These are phyloP conservation scores for Rhopalosiphum nymphaeae DNA, from an alignment of 2,888 invertebrate genomes.

Conservation along the genomic window DNA sequence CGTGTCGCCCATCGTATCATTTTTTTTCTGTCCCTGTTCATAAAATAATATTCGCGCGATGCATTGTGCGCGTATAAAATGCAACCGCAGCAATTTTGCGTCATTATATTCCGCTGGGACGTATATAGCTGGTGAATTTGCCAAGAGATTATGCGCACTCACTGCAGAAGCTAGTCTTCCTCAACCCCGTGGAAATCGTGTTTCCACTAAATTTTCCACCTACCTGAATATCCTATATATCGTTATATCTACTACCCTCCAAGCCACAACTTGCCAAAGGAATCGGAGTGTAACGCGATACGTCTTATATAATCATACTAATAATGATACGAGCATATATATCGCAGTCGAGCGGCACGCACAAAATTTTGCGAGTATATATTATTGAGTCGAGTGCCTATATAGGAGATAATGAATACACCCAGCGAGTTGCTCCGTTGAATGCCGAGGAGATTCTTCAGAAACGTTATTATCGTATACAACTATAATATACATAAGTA, in stretches of 20 bases:
- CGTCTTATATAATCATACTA: neutral
- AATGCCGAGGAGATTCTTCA: constrained; percentile 33
- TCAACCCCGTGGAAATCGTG: neutral
- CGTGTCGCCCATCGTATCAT: neutral
- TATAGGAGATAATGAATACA: neutral
- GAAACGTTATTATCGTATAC: constrained; percentile 19
- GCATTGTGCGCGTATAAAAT: constrained; percentile 3
- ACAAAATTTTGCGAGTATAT: neutral
- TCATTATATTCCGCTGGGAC: neutral
- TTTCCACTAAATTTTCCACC: neutral
- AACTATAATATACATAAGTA: neutral
- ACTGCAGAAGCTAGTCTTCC: neutral
- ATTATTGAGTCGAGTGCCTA: neutral
- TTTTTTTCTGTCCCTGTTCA: neutral
- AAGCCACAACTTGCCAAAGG: neutral
- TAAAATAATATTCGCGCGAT: neutral
- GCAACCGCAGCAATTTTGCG: constrained; percentile 28
- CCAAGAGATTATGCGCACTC: constrained; percentile 17
- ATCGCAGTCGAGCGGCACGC: neutral
- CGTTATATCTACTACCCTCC: neutral
- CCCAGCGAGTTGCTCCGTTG: neutral
- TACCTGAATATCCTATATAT: neutral
- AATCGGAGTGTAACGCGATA: constrained; percentile 16
- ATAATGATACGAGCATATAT: neutral
- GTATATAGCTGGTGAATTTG: constrained; percentile 11